A percentile compares a stretch with the other conserved stretches of the same genome.
Evolutionary conservation across 2,888 invertebrate species (phyloP).

Genomic region (Tinea pellionella): DNA sequence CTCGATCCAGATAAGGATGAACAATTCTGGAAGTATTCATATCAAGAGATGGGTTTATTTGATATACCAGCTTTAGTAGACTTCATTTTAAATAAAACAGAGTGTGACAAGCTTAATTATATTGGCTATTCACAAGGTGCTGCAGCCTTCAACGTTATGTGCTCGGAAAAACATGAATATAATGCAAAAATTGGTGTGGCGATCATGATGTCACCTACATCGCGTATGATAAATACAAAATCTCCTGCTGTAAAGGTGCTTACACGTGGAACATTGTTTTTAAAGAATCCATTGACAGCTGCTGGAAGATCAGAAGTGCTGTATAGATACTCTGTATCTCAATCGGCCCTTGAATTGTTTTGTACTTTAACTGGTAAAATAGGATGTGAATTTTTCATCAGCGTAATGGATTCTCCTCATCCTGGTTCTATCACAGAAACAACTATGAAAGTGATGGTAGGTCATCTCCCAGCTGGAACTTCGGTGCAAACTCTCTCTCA

Average conservation of each 20-base stretch:
- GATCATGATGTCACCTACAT: slow-evolving; percentile 74
- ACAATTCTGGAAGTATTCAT: slow-evolving; percentile 72
- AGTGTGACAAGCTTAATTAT: slow-evolving; percentile 33
- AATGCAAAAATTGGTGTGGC: slow-evolving; percentile 72
- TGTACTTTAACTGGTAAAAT: slow-evolving; percentile 1
- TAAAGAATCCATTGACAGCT: neutral
- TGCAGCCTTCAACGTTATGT: slow-evolving; percentile 74
- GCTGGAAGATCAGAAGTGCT: slow-evolving; percentile 12
- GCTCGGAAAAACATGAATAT: slow-evolving; percentile 72
- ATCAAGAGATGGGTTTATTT: slow-evolving; percentile 79
- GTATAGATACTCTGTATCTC: neutral
- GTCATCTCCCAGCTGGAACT: slow-evolving; percentile 42
- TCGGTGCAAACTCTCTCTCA: slow-evolving; percentile 38
- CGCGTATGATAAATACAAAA: slow-evolving; percentile 51
- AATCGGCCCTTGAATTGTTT: neutral
- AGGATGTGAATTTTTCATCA: slow-evolving; percentile 1
- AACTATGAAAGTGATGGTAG: slow-evolving; percentile 30
- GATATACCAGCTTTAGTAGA: slow-evolving; percentile 77
- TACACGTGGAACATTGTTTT: slow-evolving; percentile 24
- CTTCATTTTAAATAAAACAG: slow-evolving; percentile 35
- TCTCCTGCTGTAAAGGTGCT: slow-evolving; percentile 34
- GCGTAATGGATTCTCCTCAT: slow-evolving; percentile 33
- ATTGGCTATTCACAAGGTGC: slow-evolving; percentile 85
- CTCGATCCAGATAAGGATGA: slow-evolving; percentile 36
- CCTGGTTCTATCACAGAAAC: slow-evolving; percentile 35